Evolutionary conservation across 2,797 vertebrate species (phyloP).

Genomic region (Sebastes iracundus): DNA sequence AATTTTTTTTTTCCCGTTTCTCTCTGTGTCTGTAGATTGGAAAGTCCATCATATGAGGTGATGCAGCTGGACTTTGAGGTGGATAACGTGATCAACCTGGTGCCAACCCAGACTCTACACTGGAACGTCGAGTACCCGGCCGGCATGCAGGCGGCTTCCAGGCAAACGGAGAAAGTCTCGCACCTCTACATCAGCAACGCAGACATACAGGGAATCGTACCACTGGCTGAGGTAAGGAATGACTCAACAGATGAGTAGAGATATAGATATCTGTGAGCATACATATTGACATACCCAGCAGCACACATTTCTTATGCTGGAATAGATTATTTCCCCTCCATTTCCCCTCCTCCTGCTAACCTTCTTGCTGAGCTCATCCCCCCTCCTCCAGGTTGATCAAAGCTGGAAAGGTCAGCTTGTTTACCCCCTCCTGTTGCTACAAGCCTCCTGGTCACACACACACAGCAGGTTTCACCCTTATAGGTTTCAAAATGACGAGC

Average conservation of each 20-base stretch:
- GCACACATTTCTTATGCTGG: constrained; percentile 8
- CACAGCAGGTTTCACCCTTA: constrained; percentile 35
- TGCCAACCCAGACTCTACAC: constrained; percentile 90
- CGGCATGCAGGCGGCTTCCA: constrained; percentile 63
- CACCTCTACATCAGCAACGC: constrained; percentile 93
- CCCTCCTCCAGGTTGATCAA: constrained; percentile 49
- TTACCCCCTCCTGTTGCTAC: constrained; percentile 61
- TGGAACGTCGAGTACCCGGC: constrained; percentile 92
- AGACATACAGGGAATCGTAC: constrained; percentile 90
- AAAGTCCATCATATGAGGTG: constrained; percentile 88
- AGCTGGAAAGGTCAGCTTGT: constrained; percentile 68
- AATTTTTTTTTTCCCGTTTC: neutral
- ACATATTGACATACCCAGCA: constrained; percentile 11
- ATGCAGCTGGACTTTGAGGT: constrained; percentile 95
- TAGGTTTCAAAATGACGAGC: constrained; percentile 44
- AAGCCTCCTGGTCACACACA: constrained; percentile 49
- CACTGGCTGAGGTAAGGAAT: constrained; percentile 88
- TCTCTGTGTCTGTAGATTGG: constrained; percentile 74
- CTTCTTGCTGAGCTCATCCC: constrained; percentile 10
- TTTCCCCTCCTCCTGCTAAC: constrained; percentile 17
- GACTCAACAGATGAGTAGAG: neutral
- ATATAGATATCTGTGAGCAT: constrained; percentile 11
- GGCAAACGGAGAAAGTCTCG: constrained; percentile 85
- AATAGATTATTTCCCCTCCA: constrained; percentile 26
- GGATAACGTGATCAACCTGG: constrained; percentile 88